Evolutionary conservation across 2,888 invertebrate species (phyloP).

Genomic region (Papilio elwesi): DNA sequence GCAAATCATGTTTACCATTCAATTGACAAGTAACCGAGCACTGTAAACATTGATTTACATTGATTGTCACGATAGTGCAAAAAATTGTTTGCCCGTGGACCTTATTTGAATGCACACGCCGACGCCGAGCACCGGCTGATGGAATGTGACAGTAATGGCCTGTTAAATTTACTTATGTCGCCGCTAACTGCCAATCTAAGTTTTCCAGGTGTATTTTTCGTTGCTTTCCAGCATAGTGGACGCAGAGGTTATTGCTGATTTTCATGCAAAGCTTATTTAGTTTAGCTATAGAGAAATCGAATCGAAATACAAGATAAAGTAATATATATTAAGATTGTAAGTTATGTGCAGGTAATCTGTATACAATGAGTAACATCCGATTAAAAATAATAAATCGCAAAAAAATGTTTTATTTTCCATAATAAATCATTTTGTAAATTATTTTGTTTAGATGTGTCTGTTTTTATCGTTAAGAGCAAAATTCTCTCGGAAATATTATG

Average conservation of each 20-base stretch:
- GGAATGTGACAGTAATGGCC: slow-evolving; percentile 38
- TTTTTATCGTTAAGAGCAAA: too few relatives aligned
- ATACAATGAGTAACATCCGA: too few relatives aligned
- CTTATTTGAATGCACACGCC: slow-evolving; percentile 36
- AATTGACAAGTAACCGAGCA: slow-evolving; percentile 17
- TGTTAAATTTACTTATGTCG: slow-evolving; percentile 36
- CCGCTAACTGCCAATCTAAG: slow-evolving; percentile 26
- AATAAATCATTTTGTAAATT: too few relatives aligned
- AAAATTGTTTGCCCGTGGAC: slow-evolving; percentile 16
- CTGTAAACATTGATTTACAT: slow-evolving; percentile 25
- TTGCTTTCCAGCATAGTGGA: background rate
- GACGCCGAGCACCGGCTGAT: slow-evolving; percentile 24
- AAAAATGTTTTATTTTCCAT: too few relatives aligned
- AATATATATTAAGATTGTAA: too few relatives aligned
- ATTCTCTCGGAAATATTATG: too few relatives aligned
- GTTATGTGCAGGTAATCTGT: too few relatives aligned
- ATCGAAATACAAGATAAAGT: too few relatives aligned
- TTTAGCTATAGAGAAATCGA: too few relatives aligned
- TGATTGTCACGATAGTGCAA: slow-evolving; percentile 11
- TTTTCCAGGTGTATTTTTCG: slow-evolving; percentile 16
- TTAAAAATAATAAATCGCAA: too few relatives aligned
- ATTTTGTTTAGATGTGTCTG: too few relatives aligned
- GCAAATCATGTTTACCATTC: slow-evolving; percentile 15
- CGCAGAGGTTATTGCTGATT: background rate
- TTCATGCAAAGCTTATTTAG: background rate